phyloP scores from a whole-genome alignment of 2,797 vertebrate species.

The Malurus splendens region DNA sequence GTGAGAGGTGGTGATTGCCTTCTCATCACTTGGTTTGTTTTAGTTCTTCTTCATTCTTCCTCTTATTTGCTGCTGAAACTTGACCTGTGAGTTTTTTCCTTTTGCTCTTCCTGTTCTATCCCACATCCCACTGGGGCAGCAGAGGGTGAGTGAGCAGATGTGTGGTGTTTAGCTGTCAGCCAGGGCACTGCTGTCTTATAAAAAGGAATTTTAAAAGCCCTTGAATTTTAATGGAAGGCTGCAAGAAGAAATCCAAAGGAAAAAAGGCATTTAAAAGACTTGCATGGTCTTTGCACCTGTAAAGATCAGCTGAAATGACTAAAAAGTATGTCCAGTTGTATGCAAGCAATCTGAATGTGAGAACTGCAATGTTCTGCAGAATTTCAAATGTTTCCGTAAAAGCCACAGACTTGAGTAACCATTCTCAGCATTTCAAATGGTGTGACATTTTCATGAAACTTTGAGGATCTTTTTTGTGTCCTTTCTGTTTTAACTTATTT shows the following conservation, averaged over 20 bases:
- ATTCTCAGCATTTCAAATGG: neutral
- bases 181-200: neutral
- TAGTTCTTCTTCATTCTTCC: conserved; percentile 3
- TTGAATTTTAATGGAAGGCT: neutral
- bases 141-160: neutral
- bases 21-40: neutral
- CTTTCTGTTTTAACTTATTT: neutral
- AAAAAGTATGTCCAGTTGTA: neutral
- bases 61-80: neutral
- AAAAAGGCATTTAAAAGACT: neutral
- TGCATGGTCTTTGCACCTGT: neutral
- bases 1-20: neutral
- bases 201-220: neutral
- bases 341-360: neutral
- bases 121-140: neutral
- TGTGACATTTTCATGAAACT: neutral
- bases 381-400: neutral
- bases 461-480: neutral
- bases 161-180: neutral
- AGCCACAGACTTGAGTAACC: neutral
- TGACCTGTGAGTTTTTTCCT: neutral
- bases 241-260: neutral
- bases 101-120: neutral
- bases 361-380: neutral
- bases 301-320: neutral